Base-by-base conservation (phyloP, 2,113 vertebrate genomes). In the Misgurnus anguillicaudatus region DNA sequence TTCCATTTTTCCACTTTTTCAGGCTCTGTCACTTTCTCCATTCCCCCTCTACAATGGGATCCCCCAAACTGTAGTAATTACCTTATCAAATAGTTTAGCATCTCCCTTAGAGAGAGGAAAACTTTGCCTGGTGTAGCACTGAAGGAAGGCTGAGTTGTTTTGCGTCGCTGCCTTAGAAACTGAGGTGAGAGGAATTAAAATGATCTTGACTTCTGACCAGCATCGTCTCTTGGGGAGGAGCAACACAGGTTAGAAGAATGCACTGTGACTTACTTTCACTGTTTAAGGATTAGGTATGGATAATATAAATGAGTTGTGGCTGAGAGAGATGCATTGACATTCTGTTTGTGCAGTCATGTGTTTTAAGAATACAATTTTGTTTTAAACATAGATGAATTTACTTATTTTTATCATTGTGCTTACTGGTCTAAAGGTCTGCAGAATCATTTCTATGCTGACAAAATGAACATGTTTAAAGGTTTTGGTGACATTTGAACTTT, bases 191-290 rank as follows among this genome's bases (percentile, higher is more conserved):
- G 77, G 88, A 91, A 92, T 93, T 88, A 81, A 87, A 91, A 91
- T 92, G 91, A 91, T 89, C 90, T 93, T 92, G 92, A 93, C 93
- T 93, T 92, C 88, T 93, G 92, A 91, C 92, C 89, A 81, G 77
- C 77, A 81, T 83, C 75, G 81, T 90, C 90, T 90, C 93, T 83
- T 70, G 87, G 88, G 89, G 89, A 24, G 39, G 67, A 16, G 10
- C 39, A 9, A 47, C 60, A 53, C 69, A 84, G 85, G 83, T 87
- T 79, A 76, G 86, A 87, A 91, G 87, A 90, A 87, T 90, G 87
- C 57, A 21, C 75, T 83, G 85, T 86, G 85, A 90, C 88, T 91
- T 91, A 87, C 83, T 86, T 90, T 89, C 86, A 85, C 82, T 75
- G 79, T 88, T 89, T 90, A 90, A 88, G 85, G 86, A 90, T 89